Evolutionary conservation across 2,888 invertebrate genomes (phyloP).

Genomic region (Heteromurus nitidus): DNA sequence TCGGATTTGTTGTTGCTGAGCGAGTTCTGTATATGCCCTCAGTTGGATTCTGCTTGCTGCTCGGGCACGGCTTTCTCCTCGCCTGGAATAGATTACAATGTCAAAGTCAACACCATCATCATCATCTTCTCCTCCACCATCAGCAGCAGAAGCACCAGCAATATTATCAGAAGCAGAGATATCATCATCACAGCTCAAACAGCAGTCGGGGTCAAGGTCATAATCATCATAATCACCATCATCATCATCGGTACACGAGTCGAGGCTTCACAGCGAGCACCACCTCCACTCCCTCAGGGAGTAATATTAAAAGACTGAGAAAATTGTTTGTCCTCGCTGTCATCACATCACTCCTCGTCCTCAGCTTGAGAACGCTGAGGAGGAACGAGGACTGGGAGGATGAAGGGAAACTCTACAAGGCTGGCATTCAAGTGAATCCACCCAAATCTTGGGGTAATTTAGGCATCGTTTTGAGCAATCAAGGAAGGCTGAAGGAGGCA

Average conservation of each 20-base stretch:
- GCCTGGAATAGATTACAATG: conserved; percentile 77
- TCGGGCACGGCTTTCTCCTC: conserved; percentile 84
- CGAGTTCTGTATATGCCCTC: conserved; percentile 96
- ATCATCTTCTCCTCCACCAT: conserved; percentile 63
- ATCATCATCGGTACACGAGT: conserved; percentile 36
- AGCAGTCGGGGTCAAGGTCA: conserved; percentile 47
- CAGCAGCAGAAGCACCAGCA: too few relatives aligned
- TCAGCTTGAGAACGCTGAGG: conserved; percentile 82
- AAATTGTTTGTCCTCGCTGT: conserved; percentile 82
- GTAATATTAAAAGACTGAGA: conserved; percentile 38
- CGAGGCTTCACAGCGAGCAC: conserved; percentile 19
- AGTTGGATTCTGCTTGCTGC: conserved; percentile 93
- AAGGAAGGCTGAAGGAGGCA: conserved; percentile 90
- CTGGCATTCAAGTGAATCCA: conserved; percentile 93
- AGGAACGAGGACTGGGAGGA: conserved; percentile 94
- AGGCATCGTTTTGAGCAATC: conserved; percentile 94
- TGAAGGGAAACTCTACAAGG: conserved; percentile 93
- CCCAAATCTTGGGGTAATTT: conserved; percentile 99
- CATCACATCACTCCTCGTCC: conserved; percentile 74
- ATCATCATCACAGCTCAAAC: conserved; percentile 15
- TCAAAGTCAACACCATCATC: conserved; percentile 74
- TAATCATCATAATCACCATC: too few relatives aligned
- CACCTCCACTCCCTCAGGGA: not conserved
- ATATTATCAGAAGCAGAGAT: conserved; percentile 34
- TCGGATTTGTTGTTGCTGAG: conserved; percentile 98